Evolutionary conservation across 53 echinoderm and acorn worm genomes (phyloP), one percentile per base, ranked within the genome.

Genomic region (Holothuria scabra): DNA sequence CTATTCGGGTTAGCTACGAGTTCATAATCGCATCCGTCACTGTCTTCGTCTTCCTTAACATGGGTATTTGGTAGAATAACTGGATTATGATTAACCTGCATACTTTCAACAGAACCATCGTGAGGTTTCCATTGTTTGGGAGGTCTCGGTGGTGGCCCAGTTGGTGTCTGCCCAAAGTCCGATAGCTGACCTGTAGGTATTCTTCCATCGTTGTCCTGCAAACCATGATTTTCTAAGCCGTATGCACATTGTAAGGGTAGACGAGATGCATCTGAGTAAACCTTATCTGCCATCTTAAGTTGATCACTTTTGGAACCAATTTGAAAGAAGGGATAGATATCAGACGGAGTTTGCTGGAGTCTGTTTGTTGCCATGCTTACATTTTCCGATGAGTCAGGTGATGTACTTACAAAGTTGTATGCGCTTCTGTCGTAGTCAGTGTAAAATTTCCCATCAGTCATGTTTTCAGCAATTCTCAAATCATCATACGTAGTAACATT

Each of bases 21-120:
- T 12, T 78, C 78, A 32, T 78, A 78, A 32, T 78, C 78, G 16
- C 19, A 9, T 1, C 28, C 32, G 58, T 78, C 78, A 16, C 34
- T 35, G 52, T 78, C 38, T 35, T 70, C 37, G 7, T 38, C 71
- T 38, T 41, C 41, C 38, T 9, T 33, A 1, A 1, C 52, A 5
- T 8, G 41, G 7, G 10, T 41, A 8, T 41, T 41, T 41, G 41
- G 41, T 5, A 10, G 41, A 41, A 41, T 35, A 35, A 35, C 35
- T 35, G 35, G 35, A 35, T 35, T 4, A 35, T 35, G 3, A 6
- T 35, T 6, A 3, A 35, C 35, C 3, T 41, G 41, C 41, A 8
- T 41, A 3, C 10, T 2, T 10, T 8, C 41, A 41, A 6, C 2
- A 4, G 41, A 41, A 41, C 41, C 41, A 41, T 41, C 7, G 10